Percentiles rank a stretch among this genome's conserved stretches.
phyloP scores from a whole-genome alignment of 1,140 invertebrate genomes.

The Rhyacophila brunnea region DNA sequence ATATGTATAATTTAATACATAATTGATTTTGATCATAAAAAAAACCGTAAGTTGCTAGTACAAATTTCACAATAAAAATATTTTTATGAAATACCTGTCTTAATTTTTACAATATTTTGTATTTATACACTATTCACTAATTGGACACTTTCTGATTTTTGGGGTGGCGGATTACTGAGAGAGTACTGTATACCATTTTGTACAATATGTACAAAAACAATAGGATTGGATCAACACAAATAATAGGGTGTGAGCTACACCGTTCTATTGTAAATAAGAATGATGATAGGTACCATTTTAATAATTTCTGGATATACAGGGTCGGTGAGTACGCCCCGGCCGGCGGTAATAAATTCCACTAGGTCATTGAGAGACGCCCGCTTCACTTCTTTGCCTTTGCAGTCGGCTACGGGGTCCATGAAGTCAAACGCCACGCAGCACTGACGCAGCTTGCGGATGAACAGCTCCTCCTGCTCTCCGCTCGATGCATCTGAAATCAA shows the following conservation, averaged over 20 bases:
- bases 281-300: conserved; percentile 78
- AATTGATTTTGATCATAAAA: too few species aligned
- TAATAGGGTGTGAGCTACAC: background rate
- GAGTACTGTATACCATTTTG: too few species aligned
- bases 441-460: conserved; percentile 96
- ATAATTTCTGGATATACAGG: conserved; percentile 97
- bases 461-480: conserved; percentile 94
- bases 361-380: conserved; percentile 95
- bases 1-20: too few species aligned
- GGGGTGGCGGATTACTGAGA: too few species aligned
- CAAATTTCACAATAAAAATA: too few species aligned
- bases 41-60: too few species aligned
- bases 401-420: conserved; percentile 95
- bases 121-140: too few species aligned
- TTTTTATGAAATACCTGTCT: too few species aligned
- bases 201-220: background rate
- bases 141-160: too few species aligned
- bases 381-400: conserved; percentile 99
- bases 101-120: too few species aligned
- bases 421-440: conserved; percentile 99
- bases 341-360: conserved; percentile 95
- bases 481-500: conserved; percentile 82
- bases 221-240: background rate
- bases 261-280: too few species aligned
- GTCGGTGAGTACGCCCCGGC: conserved; percentile 93